Base-by-base conservation (phyloP, 2,797 vertebrate species). In the Pelobates cultripes region DNA sequence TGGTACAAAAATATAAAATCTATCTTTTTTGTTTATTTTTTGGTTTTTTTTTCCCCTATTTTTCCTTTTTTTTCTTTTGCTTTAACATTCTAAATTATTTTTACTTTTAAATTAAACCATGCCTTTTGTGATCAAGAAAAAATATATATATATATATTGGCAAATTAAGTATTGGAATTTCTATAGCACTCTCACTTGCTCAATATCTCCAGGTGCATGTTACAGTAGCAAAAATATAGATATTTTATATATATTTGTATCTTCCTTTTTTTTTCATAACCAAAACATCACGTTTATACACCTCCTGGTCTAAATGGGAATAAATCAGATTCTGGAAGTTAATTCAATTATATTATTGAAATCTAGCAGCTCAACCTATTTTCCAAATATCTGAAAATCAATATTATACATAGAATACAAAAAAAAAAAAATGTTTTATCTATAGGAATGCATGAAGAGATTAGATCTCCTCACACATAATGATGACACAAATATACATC, bases 1-100 rank as follows among this genome's bases (percentile, higher is more conserved):
- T 94, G 95, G 94, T 97, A 97, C 94, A 97, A 97, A 97, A 97
- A 97, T 97, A 97, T 93, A 96, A 95, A 94, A 91, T 90, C 92
- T 93, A 91, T 89, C 92, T 94, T 94, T 91, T 92, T 93, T 91
- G 91, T 90, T 83, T 70, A 71, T 79, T 86, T 75, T 87, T 53
- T 43, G 3, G 47, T 51, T 55, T 40, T 47, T 61, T 66, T 70
- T 43, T 66, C 28, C 28, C 15, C 44, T 73, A 51, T 40, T 42
- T 61, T 66, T 70, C 17, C 66, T 67, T 73, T 43, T 44, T 64
- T 6, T 51, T 51, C 5, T 51, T 67, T 55, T 55, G 10, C 67
- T 60, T 55, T 43, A 84, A 75, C 77, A 69, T 73, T 40, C 55
- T 57, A 73, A 67, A 55, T 14, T 43, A n/a, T 66, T 77, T 79